Base-by-base conservation (phyloP, 2,888 invertebrate genomes). In the Theodoxus fluviatilis region DNA sequence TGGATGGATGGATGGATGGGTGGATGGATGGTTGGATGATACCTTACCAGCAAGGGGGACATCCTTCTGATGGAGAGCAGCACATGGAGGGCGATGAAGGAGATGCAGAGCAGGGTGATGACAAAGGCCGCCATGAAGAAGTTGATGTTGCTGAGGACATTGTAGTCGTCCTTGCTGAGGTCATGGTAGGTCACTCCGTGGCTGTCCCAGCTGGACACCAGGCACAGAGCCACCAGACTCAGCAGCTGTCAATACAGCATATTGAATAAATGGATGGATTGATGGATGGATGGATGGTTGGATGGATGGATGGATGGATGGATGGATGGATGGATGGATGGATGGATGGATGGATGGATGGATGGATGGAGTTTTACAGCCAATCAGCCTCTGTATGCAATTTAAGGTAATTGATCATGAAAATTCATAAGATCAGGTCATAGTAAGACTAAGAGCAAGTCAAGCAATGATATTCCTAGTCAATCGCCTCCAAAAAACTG, bases 71-170 rank as follows among this genome's bases (percentile, higher is more conserved):
- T 68, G 25, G 69, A 49, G 4, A 69, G 15, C 38, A 65, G 12
- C 71, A 69, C 25, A 73, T 66, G n/a, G 72, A 69, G 22, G 71
- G 71, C 66, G 18, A 76, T 52, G 40, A 73, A 68, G 9, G 73
- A 55, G 6, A 74, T 47, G 35, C 61, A 69, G 1, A 73, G 43
- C 25, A 70, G 59, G 3, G 70, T 73, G 9, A 78, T 55, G 57
- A 76, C 69, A 4, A 73, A 70, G 64, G 74, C 71, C n/a, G 70
- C 73, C 40, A 75, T 69, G 68, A 74, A 74, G 59, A 75, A 78
- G 25, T 74, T 70, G 64, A 78, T 73, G 37, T 73, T 75, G 52
- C 72, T 66, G 4, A 71, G 59, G n/a, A 74, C 69, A 66, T 76
- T 73, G 67, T 71, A 76, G 55, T 78, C 78, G 25, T 71, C 71